Evolutionary conservation across 2,797 vertebrate genomes (phyloP), one percentile per base, ranked within the genome.

Genomic region (Sphenopsis melanotis): DNA sequence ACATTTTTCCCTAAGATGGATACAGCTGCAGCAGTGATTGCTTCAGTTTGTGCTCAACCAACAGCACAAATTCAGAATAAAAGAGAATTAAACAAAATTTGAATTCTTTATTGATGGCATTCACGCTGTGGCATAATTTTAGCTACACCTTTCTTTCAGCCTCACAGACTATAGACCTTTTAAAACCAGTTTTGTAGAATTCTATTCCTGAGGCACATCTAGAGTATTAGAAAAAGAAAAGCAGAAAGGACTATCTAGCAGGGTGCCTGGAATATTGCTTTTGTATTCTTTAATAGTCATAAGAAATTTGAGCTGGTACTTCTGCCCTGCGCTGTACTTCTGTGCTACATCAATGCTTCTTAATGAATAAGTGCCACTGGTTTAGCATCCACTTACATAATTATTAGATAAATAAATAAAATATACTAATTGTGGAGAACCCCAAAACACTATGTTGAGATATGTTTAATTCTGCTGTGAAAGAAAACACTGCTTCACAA

Each of bases 261-360:
- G 49, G 47, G n/a, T 39, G 27, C 7, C 2, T 87, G 72, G 53
- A 83, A 70, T 80, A 89, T 80, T 69, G 41, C 71, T 75, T 72
- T 53, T 64, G 17, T 92, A 11, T n/a, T 80, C 59, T 83, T 87
- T 61, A n/a, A 11, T 11, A 65, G 29, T 37, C 12, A 4, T 20
- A 39, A 22, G 59, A 63, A 55, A 10, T 57, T 61, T 57, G 56
- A 64, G 17, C 60, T 56, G 15, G 9, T 37, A 10, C 34, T 76
- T 39, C 44, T 81, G 34, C 19, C 49, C 26, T 41, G 34, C 36
- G 55, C 26, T 70, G 26, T 27, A 49, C 36, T 70, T 63, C 21
- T 63, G 8, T 42, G 11, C 32, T 27, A 2, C 0, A 1, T 23
- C 27, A 49, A 1, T 22, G 7, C 61, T 83, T 64, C 10, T 63